These are phyloP conservation scores for Plemyria rubiginata DNA, from an alignment of 2,888 invertebrate species.

Conservation along the genomic window DNA sequence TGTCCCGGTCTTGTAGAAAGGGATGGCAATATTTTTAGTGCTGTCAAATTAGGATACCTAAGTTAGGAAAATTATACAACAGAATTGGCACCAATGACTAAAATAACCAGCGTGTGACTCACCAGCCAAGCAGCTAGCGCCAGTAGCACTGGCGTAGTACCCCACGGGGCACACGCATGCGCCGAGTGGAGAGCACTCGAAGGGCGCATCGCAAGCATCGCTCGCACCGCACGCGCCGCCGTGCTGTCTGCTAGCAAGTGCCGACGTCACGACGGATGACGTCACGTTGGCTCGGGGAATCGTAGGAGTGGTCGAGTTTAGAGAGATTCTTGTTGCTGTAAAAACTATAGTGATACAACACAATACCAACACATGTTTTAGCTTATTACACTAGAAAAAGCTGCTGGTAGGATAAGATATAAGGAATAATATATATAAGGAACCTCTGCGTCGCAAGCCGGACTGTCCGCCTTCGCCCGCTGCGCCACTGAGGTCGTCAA, in stretches of 20 bases:
- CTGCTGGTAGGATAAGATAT: too few relatives aligned
- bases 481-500: too few relatives aligned
- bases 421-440: too few relatives aligned
- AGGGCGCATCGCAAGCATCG: slow-evolving; percentile 50
- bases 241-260: slow-evolving; percentile 33
- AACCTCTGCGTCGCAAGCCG: too few relatives aligned
- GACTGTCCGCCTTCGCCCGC: too few relatives aligned
- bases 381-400: too few relatives aligned
- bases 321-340: slow-evolving; percentile 19
- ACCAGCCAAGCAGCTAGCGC: slow-evolving; percentile 66
- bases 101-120: slow-evolving; percentile 23
- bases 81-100: too few relatives aligned
- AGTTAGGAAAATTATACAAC: too few relatives aligned
- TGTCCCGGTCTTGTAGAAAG: too few relatives aligned
- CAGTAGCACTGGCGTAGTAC: slow-evolving; percentile 57
- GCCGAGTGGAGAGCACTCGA: slow-evolving; percentile 58
- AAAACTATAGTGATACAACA: slow-evolving; percentile 3
- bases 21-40: too few relatives aligned
- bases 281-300: slow-evolving; percentile 13
- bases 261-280: slow-evolving; percentile 16
- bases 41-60: too few relatives aligned
- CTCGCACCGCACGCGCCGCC: slow-evolving; percentile 47
- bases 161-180: slow-evolving; percentile 69
- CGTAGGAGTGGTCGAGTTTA: background rate
- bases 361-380: too few relatives aligned